Base-by-base conservation (phyloP, 1,140 invertebrate species). In the Chelonus insularis region DNA sequence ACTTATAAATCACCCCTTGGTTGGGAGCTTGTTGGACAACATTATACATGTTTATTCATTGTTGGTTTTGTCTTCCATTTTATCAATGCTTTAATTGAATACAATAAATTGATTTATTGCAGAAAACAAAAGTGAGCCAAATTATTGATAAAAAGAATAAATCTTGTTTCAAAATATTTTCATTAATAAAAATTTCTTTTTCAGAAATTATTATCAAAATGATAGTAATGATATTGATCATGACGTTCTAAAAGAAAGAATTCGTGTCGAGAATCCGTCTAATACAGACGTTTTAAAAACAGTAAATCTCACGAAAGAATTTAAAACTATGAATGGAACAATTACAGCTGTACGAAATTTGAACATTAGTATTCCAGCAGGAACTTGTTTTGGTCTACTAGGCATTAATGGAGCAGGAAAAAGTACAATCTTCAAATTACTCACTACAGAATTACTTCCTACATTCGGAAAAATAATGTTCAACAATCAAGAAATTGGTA, bases 351-450 rank as follows among this genome's bases (percentile, higher is more conserved):
- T 83, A 0, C 29, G 71, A 14, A 71, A 72, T 50, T 73, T 84
- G 47, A 82, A 79, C 16, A 75, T 84, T 9, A 81, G 77, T 1
- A 68, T 84, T 23, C 76, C 75, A 1, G 56, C 72, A 0, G 78
- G 77, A 60, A 75, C 81, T 77, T 91, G 90, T 70, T 92, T 92
- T 68, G 91, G 90, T 4, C 71, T 93, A 8, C 74, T 93, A 21
- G 91, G 91, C 14, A 84, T 88, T 56, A 91, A 91, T 71, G 89
- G 89, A 9, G 86, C 86, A 0, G 88, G 89, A 3, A 91, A 91
- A 74, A 89, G 88, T 0, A 89, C 88, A 0, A 90, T 88, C 9
- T 91, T 91, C 73, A 84, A 86, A 51, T 86, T 91, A 84, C 74
- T 91, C 39, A 92, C 90, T 0, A 89, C 89, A 0, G 87, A 90